Evolutionary conservation across 2,113 vertebrate species (phyloP).

Genomic region (Benitochromis conjunctus): DNA sequence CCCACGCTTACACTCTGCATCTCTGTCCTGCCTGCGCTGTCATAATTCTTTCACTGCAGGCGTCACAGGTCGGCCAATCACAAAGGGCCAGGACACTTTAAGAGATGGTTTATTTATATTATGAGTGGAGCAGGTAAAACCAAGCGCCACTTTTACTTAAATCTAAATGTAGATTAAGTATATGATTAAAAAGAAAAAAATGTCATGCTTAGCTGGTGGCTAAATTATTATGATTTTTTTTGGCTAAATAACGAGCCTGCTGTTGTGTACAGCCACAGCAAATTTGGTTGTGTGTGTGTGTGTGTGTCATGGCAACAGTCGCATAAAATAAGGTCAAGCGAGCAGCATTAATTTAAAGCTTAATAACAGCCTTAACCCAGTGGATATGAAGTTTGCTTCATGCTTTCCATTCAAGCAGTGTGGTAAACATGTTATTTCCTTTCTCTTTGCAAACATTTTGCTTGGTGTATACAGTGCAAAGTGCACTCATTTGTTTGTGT

Average conservation of each 20-base stretch:
- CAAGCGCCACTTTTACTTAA: background rate
- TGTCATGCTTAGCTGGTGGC: background rate
- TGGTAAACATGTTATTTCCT: background rate
- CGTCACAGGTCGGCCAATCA: background rate
- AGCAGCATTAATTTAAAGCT: slow-evolving; percentile 3
- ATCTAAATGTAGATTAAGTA: background rate
- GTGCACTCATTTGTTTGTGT: slow-evolving; percentile 14
- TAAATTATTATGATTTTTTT: background rate
- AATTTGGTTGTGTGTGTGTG: background rate
- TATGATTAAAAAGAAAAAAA: background rate
- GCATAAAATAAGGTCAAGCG: slow-evolving; percentile 1
- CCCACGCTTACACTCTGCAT: background rate
- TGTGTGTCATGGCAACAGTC: slow-evolving; percentile 2
- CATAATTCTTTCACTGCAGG: background rate
- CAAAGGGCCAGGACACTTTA: background rate
- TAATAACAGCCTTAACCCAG: background rate
- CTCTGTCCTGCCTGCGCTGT: background rate
- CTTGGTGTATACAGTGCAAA: background rate
- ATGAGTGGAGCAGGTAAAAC: background rate
- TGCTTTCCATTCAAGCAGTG: background rate
- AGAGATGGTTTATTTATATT: slow-evolving; percentile 13
- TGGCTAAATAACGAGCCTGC: background rate
- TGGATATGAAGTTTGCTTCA: background rate
- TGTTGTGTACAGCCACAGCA: background rate
- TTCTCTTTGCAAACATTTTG: background rate